Base-by-base conservation (phyloP, 1,140 invertebrate species). In the Hyles euphorbiae region DNA sequence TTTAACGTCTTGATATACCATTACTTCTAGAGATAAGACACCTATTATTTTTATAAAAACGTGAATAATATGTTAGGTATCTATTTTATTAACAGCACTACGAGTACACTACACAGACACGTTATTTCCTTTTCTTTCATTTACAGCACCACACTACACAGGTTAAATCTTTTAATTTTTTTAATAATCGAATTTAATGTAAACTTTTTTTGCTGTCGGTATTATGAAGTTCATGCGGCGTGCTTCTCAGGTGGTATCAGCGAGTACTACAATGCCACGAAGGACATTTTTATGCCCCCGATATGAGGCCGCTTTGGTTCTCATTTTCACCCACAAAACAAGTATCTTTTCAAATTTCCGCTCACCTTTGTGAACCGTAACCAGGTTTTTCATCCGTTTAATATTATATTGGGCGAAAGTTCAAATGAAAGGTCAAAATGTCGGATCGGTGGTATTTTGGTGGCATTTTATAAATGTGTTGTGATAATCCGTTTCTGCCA, bases 321-420 rank as follows among this genome's bases (percentile, higher is more conserved):
- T 53, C 60, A 70, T 72, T 68, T 56, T 58, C 65, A 12, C 51
- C 53, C 49, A 56, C 63, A 56, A 40, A 53, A 61, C 48, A 51
- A 65, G 56, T 56, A 65, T 68, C 65, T 74, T 75, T 75, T 74
- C 75, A 72, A 81, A 81, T 81, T 78, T 81, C 78, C 76, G 76
- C 48, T 74, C 72, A 75, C 64, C 74, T 72, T 61, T 50, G 45
- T 49, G 36, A 2, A 40, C 36, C 36, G 36, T 40, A 40, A 40
- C 43, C 40, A 40, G 36, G 36, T 40, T 48, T 48, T 48, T 11
- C 2, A n/a, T 48, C n/a, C 46, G n/a, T 48, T 48, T 48, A n/a
- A 5, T 48, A 6, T 48, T 48, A 2, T 48, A 11, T 48, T 48
- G 8, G 8, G 36, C 2, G 4, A 40, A 40, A 40, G 36, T 5